Conservation (phyloP, 2,888 invertebrate species). For the Subacronicta megacephala region DNA sequence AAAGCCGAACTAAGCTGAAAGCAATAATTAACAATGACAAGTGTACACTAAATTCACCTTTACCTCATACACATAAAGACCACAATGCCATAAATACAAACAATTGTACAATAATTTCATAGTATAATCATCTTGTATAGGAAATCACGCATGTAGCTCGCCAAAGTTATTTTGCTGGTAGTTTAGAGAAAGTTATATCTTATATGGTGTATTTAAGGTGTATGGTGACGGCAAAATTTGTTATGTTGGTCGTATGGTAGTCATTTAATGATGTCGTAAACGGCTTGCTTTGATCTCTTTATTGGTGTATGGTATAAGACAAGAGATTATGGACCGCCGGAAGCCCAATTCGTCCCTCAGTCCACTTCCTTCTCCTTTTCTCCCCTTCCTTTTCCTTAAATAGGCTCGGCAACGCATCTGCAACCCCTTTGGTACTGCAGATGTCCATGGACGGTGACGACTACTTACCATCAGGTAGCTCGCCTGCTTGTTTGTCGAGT, state of each 20-base stretch:
- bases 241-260: conserved; percentile 68
- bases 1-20: conserved; percentile 52
- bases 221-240: conserved; percentile 30
- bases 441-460: too few species aligned
- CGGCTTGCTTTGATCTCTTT: conserved; percentile 79
- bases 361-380: too few species aligned
- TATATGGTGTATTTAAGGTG: conserved; percentile 39
- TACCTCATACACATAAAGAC: conserved; percentile 43
- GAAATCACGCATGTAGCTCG: conserved; percentile 67
- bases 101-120: conserved; percentile 57
- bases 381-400: too few species aligned
- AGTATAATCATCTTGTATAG: conserved; percentile 59
- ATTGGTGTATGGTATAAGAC: conserved; percentile 61
- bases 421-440: too few species aligned
- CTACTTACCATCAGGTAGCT: too few species aligned
- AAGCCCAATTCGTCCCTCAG: too few species aligned
- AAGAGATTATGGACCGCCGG: conserved; percentile 18
- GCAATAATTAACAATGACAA: conserved; percentile 56
- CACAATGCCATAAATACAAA: conserved; percentile 41
- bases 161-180: conserved; percentile 36
- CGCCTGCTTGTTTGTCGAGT: too few species aligned
- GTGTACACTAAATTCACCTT: conserved; percentile 37
- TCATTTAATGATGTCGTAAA: conserved; percentile 83
- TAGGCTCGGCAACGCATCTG: too few species aligned
- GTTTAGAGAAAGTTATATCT: conserved; percentile 28